Conservation (phyloP, 2,888 invertebrate genomes). For the Eurois occulta region DNA sequence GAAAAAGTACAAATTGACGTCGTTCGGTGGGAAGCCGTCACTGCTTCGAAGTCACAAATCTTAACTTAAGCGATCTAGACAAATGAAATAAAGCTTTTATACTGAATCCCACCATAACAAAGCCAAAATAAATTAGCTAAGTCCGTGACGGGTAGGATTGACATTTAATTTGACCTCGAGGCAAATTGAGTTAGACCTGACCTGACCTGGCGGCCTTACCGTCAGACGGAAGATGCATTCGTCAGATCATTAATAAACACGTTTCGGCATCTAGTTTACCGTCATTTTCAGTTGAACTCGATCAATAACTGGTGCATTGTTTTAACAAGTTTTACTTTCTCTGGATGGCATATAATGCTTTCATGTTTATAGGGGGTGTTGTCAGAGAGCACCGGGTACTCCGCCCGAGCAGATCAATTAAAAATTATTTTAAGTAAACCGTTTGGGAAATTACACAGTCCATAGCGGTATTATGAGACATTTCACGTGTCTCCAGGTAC, state of each 20-base stretch:
- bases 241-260: background rate
- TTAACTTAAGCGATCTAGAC: background rate
- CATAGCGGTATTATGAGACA: background rate
- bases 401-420: background rate
- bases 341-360: constrained; percentile 86
- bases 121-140: too few species aligned
- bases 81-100: background rate
- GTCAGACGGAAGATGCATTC: background rate
- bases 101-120: background rate
- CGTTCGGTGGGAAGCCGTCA: background rate
- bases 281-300: constrained; percentile 55
- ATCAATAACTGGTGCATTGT: constrained; percentile 75
- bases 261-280: constrained; percentile 8
- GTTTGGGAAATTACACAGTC: too few species aligned
- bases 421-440: background rate
- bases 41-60: background rate
- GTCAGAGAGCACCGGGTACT: constrained; percentile 20
- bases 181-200: too few species aligned
- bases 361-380: constrained; percentile 71
- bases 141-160: too few species aligned
- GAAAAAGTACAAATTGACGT: background rate
- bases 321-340: constrained; percentile 67
- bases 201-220: too few species aligned
- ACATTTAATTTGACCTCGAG: too few species aligned
- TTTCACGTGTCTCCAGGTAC: background rate